Evolutionary conservation across 2,888 invertebrate species (phyloP).

Genomic region (Balanococcus diminutus): DNA sequence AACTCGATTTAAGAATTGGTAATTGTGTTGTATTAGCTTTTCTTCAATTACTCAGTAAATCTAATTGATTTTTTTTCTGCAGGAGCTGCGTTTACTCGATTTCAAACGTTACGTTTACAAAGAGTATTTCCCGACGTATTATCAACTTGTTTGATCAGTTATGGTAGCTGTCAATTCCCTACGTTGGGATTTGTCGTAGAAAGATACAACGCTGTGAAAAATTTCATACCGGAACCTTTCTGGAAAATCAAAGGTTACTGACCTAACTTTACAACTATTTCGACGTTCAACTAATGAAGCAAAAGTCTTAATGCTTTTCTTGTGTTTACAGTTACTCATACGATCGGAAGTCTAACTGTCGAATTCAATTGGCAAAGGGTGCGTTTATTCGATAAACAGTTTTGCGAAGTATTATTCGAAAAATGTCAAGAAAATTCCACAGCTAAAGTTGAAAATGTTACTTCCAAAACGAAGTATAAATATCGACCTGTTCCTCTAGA

Average conservation of each 20-base stretch:
- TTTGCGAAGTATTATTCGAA: conserved; percentile 80
- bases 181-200: conserved; percentile 99
- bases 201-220: conserved; percentile 87
- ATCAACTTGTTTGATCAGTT: conserved; percentile 85
- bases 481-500: conserved; percentile 96
- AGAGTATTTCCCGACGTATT: conserved; percentile 77
- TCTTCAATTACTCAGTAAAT: neutral
- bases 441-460: conserved; percentile 77
- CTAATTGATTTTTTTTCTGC: conserved; percentile 23
- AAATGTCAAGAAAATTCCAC: conserved; percentile 76
- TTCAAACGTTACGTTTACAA: conserved; percentile 90
- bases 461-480: conserved; percentile 88
- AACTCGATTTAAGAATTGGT: conserved; percentile 93
- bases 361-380: conserved; percentile 89
- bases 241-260: conserved; percentile 87
- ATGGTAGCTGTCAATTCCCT: conserved; percentile 99
- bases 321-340: conserved; percentile 76
- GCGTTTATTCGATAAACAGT: conserved; percentile 83
- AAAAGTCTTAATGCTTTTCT: conserved; percentile 4
- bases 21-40: too few relatives aligned
- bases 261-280: too few relatives aligned
- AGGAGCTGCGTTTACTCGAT: conserved; percentile 97
- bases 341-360: conserved; percentile 75
- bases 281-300: too few relatives aligned
- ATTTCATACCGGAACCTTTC: conserved; percentile 90